A percentile compares a stretch with the other conserved stretches of the same genome.
Evolutionary conservation across 2,888 invertebrate species (phyloP).

Genomic region (Drosophila subsilvestris): DNA sequence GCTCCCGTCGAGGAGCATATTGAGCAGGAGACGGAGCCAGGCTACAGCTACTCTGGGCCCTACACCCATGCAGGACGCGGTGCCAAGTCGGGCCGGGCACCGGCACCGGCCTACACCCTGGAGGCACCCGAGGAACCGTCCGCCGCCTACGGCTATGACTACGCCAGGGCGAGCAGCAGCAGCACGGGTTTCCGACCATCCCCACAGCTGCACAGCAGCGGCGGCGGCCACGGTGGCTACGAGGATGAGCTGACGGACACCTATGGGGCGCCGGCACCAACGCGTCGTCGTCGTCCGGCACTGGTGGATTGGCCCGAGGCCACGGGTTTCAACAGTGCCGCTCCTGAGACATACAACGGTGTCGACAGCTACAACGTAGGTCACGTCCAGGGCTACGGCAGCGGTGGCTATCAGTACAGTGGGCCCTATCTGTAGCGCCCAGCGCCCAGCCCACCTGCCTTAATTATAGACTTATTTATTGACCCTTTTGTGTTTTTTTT

Average conservation of each 20-base stretch:
- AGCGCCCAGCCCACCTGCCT: too few species aligned
- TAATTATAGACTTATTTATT: slow-evolving; percentile 51
- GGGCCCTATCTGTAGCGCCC: slow-evolving; percentile 60
- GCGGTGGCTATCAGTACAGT: slow-evolving; percentile 70
- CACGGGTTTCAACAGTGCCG: slow-evolving; percentile 30
- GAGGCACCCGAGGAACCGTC: slow-evolving; percentile 61
- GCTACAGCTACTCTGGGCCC: slow-evolving; percentile 53
- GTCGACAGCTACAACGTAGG: slow-evolving; percentile 80
- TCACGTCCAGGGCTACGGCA: slow-evolving; percentile 74
- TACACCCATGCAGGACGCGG: slow-evolving; percentile 16
- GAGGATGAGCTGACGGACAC: slow-evolving; percentile 46
- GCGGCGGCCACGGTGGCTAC: slow-evolving; percentile 31
- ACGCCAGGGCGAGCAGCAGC: slow-evolving; percentile 10
- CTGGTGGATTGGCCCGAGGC: slow-evolving; percentile 46
- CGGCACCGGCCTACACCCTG: slow-evolving; percentile 60
- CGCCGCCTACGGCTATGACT: slow-evolving; percentile 44
- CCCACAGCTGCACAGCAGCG: slow-evolving; percentile 43
- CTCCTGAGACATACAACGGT: slow-evolving; percentile 72
- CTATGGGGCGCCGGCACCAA: slow-evolving; percentile 45
- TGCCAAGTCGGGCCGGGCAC: slow-evolving; percentile 43
- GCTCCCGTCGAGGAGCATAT: slow-evolving; percentile 62
- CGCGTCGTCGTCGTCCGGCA: slow-evolving; percentile 53
- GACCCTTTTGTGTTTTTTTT: slow-evolving; percentile 38
- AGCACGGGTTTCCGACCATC: slow-evolving; percentile 61
- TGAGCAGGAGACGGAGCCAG: slow-evolving; percentile 30